Conservation (phyloP, 2,888 invertebrate genomes). For the Drosophila peninsularis region DNA sequence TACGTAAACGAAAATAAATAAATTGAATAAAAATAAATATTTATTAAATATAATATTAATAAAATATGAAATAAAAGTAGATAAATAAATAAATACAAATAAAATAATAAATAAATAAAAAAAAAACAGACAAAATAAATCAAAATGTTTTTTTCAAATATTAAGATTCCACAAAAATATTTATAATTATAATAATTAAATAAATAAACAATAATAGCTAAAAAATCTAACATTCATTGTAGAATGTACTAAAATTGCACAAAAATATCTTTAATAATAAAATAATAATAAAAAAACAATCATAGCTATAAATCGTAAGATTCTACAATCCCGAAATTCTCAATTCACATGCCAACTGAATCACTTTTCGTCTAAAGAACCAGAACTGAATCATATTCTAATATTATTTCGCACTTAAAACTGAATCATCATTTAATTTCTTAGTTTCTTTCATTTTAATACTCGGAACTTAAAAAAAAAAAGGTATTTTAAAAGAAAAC, state of each 20-base stretch:
- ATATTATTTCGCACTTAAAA: neutral
- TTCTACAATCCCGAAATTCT: too few relatives aligned
- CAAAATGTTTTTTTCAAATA: neutral
- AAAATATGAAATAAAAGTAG: too few relatives aligned
- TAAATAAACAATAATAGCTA: too few relatives aligned
- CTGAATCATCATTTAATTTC: neutral
- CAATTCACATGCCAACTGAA: neutral
- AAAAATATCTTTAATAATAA: too few relatives aligned
- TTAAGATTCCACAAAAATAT: neutral
- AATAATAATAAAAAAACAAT: too few relatives aligned
- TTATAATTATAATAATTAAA: too few relatives aligned
- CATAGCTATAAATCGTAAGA: neutral
- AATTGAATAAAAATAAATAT: neutral
- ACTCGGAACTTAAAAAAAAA: neutral
- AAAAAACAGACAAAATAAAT: too few relatives aligned
- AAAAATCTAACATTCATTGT: neutral
- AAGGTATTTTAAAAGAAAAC: neutral
- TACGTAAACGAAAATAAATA: neutral
- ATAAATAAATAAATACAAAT: too few relatives aligned
- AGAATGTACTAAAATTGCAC: neutral
- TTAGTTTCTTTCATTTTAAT: neutral
- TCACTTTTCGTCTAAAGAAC: neutral
- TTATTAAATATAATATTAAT: too few relatives aligned
- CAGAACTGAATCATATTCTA: neutral
- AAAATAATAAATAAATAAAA: too few relatives aligned